These are phyloP conservation scores for Bilobella aurantiaca DNA, from an alignment of 1,140 invertebrate species.

Conservation along the genomic window DNA sequence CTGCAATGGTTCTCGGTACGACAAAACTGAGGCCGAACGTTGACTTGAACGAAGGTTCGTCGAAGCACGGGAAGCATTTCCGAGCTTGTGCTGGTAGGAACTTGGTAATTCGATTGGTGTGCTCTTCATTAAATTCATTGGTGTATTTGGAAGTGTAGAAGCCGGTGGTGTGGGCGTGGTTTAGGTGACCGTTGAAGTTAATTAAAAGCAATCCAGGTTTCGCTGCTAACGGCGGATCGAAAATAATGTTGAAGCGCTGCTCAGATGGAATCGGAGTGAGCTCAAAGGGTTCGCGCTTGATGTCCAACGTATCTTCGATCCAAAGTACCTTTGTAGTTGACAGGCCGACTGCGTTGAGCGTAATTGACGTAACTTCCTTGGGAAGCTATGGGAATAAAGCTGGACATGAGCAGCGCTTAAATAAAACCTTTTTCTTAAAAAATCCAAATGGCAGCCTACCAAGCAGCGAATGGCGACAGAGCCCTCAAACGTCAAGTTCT, in stretches of 20 bases:
- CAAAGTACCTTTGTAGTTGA: constrained; percentile 49
- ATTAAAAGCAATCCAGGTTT: constrained; percentile 13
- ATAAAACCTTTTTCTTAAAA: too few relatives aligned
- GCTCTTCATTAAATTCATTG: background rate
- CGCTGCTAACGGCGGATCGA: constrained; percentile 16
- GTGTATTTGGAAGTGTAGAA: constrained; percentile 6
- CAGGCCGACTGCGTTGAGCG: constrained; percentile 68
- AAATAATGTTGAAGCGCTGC: constrained; percentile 10
- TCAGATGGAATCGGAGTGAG: background rate
- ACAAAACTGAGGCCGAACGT: constrained; percentile 45
- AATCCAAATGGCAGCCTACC: too few relatives aligned
- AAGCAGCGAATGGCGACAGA: constrained; percentile 8
- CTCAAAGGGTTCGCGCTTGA: constrained; percentile 12
- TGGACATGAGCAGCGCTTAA: too few relatives aligned
- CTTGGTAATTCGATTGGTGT: constrained; percentile 4
- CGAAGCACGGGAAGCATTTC: constrained; percentile 54
- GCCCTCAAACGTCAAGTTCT: constrained; percentile 14
- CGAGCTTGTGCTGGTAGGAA: constrained; percentile 50
- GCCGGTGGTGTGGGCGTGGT: background rate
- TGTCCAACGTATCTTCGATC: constrained; percentile 23
- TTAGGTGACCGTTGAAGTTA: constrained; percentile 18
- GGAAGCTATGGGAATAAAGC: constrained; percentile 44
- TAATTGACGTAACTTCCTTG: constrained; percentile 55
- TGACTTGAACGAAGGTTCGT: constrained; percentile 54
- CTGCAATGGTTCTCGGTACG: constrained; percentile 37